These are phyloP conservation scores for Phalloptychus januarius DNA, from an alignment of 2,797 vertebrate species.

Conservation along the genomic window DNA sequence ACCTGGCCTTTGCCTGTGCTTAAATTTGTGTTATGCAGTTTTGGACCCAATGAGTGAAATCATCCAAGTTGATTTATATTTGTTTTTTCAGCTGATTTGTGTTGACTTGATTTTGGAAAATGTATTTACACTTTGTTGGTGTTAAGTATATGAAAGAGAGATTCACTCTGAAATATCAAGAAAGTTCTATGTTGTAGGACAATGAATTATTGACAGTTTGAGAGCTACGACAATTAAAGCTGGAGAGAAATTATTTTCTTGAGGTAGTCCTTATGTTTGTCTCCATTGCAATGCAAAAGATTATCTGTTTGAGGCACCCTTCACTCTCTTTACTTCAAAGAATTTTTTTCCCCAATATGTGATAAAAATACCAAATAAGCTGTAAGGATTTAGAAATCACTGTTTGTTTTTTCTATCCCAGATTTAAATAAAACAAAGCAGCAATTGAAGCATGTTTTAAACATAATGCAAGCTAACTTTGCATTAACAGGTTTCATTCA, in stretches of 20 bases:
- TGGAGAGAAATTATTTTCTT: slow-evolving; percentile 20
- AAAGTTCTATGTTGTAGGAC: slow-evolving; percentile 7
- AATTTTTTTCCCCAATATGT: slow-evolving; percentile 17
- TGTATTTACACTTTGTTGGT: neutral
- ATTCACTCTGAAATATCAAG: slow-evolving; percentile 10
- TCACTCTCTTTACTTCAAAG: slow-evolving; percentile 33
- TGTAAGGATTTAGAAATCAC: slow-evolving; percentile 19
- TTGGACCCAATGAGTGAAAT: neutral
- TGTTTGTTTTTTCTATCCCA: neutral
- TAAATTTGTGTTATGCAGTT: neutral
- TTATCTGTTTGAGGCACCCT: slow-evolving; percentile 20
- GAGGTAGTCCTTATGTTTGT: slow-evolving; percentile 19
- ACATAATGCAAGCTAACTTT: too few species aligned
- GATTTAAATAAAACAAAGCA: slow-evolving; percentile 24
- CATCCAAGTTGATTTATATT: neutral
- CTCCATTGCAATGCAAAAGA: slow-evolving; percentile 39
- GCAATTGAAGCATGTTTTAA: neutral
- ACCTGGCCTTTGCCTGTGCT: neutral
- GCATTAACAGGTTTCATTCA: too few species aligned
- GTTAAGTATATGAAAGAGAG: neutral
- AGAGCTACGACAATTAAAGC: slow-evolving; percentile 31
- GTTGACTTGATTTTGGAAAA: neutral
- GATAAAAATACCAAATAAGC: slow-evolving; percentile 23
- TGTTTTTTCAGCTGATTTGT: too few species aligned
- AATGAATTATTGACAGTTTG: slow-evolving; percentile 15